Evolutionary conservation across 2,113 vertebrate species (phyloP).

Genomic region (Microcebus lehilahytsara): DNA sequence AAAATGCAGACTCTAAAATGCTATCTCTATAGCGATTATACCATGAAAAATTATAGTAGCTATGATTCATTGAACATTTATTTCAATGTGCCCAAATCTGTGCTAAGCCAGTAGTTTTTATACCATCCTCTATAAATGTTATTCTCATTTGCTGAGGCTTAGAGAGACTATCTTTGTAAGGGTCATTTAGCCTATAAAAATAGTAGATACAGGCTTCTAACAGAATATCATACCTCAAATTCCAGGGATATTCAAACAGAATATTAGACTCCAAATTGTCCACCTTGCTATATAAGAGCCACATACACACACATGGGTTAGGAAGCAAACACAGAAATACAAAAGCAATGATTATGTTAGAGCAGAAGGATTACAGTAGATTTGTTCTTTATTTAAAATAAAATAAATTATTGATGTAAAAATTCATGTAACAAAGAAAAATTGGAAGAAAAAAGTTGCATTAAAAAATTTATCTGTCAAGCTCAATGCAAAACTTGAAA

Average conservation of each 20-base stretch:
- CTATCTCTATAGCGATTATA: background rate
- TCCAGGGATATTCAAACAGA: background rate
- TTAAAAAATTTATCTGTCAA: background rate
- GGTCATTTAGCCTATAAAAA: background rate
- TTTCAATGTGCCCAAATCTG: background rate
- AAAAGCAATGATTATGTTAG: background rate
- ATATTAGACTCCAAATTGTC: background rate
- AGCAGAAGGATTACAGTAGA: background rate
- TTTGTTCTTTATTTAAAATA: conserved; percentile 13
- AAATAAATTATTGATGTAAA: background rate
- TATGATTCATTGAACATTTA: background rate
- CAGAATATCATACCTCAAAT: background rate
- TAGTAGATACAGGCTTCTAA: background rate
- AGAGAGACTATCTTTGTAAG: conserved; percentile 14
- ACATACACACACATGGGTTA: background rate
- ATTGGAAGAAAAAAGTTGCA: background rate
- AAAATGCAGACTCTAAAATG: background rate
- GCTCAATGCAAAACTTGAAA: no score
- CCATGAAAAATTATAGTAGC: background rate
- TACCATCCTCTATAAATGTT: background rate
- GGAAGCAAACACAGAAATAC: background rate
- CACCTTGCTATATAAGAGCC: background rate
- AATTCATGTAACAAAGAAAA: background rate
- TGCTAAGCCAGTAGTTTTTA: background rate
- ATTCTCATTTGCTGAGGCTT: background rate